A percentile compares a stretch with the other conserved stretches of the same genome.
Evolutionary conservation across 1,140 invertebrate species (phyloP).

Genomic region (Kradibia gibbosae): DNA sequence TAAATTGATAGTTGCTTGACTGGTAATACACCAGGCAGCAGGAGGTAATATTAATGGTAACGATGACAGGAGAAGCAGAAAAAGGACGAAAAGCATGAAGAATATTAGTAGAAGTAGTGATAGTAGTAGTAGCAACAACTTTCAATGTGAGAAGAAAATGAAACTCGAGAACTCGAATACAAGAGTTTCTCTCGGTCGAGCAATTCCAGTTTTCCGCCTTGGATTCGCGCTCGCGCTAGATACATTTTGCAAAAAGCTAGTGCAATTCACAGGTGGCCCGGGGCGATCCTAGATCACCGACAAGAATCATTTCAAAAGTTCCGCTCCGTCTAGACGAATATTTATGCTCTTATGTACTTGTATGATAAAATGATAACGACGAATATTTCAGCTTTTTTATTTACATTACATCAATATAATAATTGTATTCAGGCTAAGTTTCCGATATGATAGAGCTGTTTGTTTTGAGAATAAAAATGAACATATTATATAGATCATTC

Average conservation of each 20-base stretch:
- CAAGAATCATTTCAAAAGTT: neutral
- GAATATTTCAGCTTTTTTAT: neutral
- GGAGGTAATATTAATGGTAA: no score
- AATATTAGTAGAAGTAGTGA: no score
- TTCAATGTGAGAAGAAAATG: conserved; percentile 33
- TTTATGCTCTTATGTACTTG: neutral
- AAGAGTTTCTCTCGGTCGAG: conserved; percentile 33
- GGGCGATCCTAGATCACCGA: conserved; percentile 52
- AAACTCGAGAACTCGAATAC: conserved; percentile 37
- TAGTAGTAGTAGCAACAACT: no score
- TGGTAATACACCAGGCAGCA: no score
- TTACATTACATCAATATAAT: neutral
- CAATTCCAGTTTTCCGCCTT: conserved; percentile 36
- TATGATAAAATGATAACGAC: neutral
- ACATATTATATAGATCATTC: no score
- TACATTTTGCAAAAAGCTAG: conserved; percentile 22
- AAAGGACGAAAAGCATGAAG: no score
- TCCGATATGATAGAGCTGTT: no score
- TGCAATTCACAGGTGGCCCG: conserved; percentile 49
- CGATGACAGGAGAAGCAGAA: no score
- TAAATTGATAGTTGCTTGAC: conserved; percentile 5
- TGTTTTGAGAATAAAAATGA: no score
- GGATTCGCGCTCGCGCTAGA: neutral
- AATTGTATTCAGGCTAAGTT: no score
- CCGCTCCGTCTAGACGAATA: neutral